Evolutionary conservation across 2,797 vertebrate species (phyloP).

Genomic region (Scomberomorus guttatus): DNA sequence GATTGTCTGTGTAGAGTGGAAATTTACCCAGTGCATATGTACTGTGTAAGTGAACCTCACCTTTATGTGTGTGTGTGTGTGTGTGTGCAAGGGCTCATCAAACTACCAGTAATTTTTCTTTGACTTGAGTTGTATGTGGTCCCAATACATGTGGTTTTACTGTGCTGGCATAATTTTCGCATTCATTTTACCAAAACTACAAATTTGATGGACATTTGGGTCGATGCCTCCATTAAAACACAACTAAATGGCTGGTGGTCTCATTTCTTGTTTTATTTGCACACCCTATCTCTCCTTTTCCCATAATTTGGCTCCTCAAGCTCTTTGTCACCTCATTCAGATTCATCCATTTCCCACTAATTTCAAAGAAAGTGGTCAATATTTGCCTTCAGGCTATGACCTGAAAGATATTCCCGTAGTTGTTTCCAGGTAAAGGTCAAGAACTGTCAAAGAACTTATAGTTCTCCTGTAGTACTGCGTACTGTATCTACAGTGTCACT

Average conservation of each 20-base stretch:
- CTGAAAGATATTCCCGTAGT: neutral
- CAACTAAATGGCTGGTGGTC: conserved; percentile 23
- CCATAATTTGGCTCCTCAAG: neutral
- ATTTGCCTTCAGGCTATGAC: neutral
- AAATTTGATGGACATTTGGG: neutral
- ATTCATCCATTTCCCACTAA: neutral
- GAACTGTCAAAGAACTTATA: neutral
- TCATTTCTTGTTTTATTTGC: conserved; percentile 11
- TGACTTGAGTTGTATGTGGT: neutral
- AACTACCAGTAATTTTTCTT: conserved; percentile 52
- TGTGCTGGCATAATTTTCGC: neutral
- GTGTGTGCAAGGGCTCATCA: conserved; percentile 51
- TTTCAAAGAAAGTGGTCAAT: neutral
- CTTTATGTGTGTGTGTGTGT: conserved; percentile 39
- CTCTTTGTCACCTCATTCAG: neutral
- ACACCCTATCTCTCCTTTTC: neutral
- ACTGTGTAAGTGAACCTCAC: conserved; percentile 41
- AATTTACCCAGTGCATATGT: conserved; percentile 80
- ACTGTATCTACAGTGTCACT: neutral
- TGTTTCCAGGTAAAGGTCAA: conserved; percentile 1
- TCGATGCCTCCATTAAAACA: conserved; percentile 3
- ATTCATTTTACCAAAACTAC: conserved; percentile 7
- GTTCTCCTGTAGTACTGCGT: neutral
- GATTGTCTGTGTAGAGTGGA: conserved; percentile 82
- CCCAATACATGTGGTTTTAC: neutral